Base-by-base conservation (phyloP, 2,113 vertebrate genomes). In the Dryoscopus gambensis region DNA sequence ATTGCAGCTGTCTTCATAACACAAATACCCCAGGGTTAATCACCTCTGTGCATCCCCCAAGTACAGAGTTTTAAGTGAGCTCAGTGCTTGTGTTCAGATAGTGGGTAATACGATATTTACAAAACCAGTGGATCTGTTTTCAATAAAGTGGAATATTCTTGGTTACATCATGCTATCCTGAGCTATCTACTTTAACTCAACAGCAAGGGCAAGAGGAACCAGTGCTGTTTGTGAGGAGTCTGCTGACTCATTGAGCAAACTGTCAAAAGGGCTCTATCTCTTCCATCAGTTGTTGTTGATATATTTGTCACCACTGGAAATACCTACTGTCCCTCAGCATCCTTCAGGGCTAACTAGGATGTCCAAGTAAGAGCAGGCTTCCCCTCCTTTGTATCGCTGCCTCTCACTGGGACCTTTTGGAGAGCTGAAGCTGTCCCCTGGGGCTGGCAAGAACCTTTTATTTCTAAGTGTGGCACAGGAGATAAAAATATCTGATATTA, bases 31-130 rank as follows among this genome's bases (percentile, higher is more conserved):
- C n/a, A 35, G n/a, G 16, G 15, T 79, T 79, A 87, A 80, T 35
- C n/a, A 83, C 39, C 21, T 50, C 68, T 55, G 8, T 6, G 1
- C 33, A 55, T 46, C 0, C 42, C 42, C 25, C 0, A 0, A 77
- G 14, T 11, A 46, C 6, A 37, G 27, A 70, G 70, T 77, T 95
- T 57, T 42, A 39, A 67, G 42, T n/a, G 25, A 94, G 42, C n/a
- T 76, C 37, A 50, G 50, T 74, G 40, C 40, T 84, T 31, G 42
- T 70, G 46, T 71, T 90, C n/a, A 53, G 42, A 70, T 77, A 68
- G 40, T 17, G 65, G n/a, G 55, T 84, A 64, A 69, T 9, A n/a
- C 0, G 1, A 25, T 49, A 49, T 39, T 91, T 89, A 49, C 33
- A 75, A 88, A 64, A 33, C 13, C 23, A 60, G 7, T 63, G 71